phyloP scores from a whole-genome alignment of 2,797 vertebrate species.

The Euphonia xanthogaster region DNA sequence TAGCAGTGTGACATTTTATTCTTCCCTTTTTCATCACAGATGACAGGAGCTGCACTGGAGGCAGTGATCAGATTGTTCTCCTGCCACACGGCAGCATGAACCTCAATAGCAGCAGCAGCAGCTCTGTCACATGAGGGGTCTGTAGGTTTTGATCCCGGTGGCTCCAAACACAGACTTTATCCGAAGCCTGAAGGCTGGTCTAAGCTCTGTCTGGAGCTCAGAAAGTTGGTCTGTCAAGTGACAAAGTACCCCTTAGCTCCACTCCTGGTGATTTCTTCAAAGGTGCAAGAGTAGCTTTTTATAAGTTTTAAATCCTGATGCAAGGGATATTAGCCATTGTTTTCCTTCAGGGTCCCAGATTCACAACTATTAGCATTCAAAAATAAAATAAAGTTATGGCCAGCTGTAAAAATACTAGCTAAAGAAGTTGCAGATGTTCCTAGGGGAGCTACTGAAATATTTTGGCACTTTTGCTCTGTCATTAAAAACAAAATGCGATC shows the following conservation, averaged over 20 bases:
- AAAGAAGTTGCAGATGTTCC: slow-evolving; percentile 63
- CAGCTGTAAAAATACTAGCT: slow-evolving; percentile 61
- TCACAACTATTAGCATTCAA: background rate
- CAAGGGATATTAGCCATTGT: slow-evolving; percentile 28
- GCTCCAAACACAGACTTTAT: background rate
- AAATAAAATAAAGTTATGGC: slow-evolving; percentile 22
- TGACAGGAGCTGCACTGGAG: background rate
- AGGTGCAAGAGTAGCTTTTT: background rate
- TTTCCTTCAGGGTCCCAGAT: slow-evolving; percentile 19
- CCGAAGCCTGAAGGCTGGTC: background rate
- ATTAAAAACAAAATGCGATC: slow-evolving; percentile 26
- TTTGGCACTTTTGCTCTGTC: slow-evolving; percentile 56
- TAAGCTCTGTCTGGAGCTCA: background rate
- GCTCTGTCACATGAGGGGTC: background rate
- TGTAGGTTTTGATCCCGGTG: background rate
- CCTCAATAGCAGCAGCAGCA: background rate
- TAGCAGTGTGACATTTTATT: background rate
- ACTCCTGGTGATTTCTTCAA: slow-evolving; percentile 14
- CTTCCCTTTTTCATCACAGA: background rate
- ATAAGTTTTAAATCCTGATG: background rate
- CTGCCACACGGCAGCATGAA: background rate
- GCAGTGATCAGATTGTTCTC: background rate
- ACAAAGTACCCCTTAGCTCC: background rate
- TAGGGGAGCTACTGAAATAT: slow-evolving; percentile 60
- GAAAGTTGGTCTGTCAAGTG: background rate